Evolutionary conservation across 1,140 invertebrate species (phyloP).

Genomic region (Luehdorfia chinensis): DNA sequence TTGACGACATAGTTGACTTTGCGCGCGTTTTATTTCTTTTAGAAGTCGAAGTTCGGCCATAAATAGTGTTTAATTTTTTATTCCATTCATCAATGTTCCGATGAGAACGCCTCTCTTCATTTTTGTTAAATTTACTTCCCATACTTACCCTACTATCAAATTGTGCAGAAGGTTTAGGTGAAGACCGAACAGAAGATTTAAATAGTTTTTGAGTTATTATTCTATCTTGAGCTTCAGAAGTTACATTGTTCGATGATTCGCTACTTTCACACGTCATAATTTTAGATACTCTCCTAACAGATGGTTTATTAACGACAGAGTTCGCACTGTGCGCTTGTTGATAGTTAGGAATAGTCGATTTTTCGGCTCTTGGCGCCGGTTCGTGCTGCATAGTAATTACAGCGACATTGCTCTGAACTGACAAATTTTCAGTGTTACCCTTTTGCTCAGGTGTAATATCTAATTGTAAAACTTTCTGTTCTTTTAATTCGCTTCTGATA

Average conservation of each 20-base stretch:
- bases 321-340: not conserved
- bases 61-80: constrained; percentile 52
- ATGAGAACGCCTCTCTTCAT: constrained; percentile 10
- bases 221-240: constrained; percentile 29
- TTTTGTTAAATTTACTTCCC: constrained; percentile 21
- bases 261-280: constrained; percentile 56
- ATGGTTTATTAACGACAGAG: constrained; percentile 9
- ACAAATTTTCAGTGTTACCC: constrained; percentile 13
- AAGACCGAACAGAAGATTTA: not conserved
- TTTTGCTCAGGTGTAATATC: constrained; percentile 58
- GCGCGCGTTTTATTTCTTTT: constrained; percentile 26
- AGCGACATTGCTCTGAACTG: constrained; percentile 45
- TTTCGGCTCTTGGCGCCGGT: constrained; percentile 10
- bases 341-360: not conserved
- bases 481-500: constrained; percentile 69
- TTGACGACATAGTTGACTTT: constrained; percentile 18
- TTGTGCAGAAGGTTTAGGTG: constrained; percentile 22
- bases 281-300: constrained; percentile 49
- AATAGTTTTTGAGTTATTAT: constrained; percentile 15
- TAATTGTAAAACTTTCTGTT: constrained; percentile 66
- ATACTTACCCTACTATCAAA: no score
- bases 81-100: constrained; percentile 52
- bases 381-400: constrained; percentile 54
- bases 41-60: constrained; percentile 34
- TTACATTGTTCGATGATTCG: constrained; percentile 42